phyloP scores from a whole-genome alignment of 2,888 invertebrate species.

The Dynastes hyllus region DNA sequence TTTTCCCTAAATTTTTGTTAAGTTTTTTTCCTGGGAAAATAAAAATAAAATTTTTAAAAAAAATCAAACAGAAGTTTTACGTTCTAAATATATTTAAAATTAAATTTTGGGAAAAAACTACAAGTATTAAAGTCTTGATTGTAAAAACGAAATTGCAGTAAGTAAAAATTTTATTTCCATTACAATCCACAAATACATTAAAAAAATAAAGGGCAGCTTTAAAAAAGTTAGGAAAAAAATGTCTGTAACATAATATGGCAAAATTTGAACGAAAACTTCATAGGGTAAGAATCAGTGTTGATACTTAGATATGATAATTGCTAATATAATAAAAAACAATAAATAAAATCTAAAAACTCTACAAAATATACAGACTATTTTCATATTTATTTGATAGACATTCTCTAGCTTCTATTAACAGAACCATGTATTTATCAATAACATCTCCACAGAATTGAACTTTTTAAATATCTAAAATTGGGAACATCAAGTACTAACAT shows the following conservation, averaged over 20 bases:
- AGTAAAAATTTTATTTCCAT: conserved; percentile 37
- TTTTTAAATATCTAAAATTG: conserved; percentile 28
- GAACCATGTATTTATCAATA: not conserved
- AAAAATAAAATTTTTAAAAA: not conserved
- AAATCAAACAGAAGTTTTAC: not conserved
- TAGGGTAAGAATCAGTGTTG: conserved; percentile 9
- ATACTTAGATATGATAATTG: conserved; percentile 10
- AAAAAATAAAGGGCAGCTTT: conserved; percentile 16
- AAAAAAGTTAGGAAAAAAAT: conserved; percentile 29
- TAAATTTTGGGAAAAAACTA: conserved; percentile 16
- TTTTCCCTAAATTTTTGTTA: too few species aligned
- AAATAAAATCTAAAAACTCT: conserved; percentile 32
- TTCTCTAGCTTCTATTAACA: conserved; percentile 16
- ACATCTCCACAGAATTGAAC: conserved; percentile 19
- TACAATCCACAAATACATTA: conserved; percentile 29
- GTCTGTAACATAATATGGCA: conserved; percentile 38
- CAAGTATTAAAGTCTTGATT: conserved; percentile 12
- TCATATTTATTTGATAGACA: conserved; percentile 22
- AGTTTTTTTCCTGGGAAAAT: too few species aligned
- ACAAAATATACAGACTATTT: conserved; percentile 38
- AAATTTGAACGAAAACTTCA: conserved; percentile 4
- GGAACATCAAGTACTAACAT: conserved; percentile 27
- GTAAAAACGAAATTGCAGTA: conserved; percentile 27
- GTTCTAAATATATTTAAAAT: conserved; percentile 11
- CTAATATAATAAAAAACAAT: conserved; percentile 17